Conservation (phyloP, 2,113 vertebrate species). For the Hippoglossus stenolepis region DNA sequence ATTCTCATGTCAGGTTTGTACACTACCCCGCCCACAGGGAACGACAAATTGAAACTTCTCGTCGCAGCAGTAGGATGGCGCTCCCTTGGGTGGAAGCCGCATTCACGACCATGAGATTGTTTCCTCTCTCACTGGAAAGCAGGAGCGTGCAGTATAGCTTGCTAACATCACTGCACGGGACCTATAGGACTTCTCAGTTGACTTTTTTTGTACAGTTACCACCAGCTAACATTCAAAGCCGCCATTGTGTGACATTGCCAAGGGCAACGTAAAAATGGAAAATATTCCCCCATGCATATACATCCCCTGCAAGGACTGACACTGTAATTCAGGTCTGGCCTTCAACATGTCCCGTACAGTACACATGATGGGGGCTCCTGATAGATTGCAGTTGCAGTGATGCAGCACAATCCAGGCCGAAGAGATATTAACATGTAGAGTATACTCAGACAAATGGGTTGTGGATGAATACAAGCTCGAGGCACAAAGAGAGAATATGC, state of each 20-base stretch:
- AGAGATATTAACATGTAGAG: conserved; percentile 55
- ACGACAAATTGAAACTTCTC: conserved; percentile 64
- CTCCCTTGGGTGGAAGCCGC: conserved; percentile 36
- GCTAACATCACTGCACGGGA: conserved; percentile 31
- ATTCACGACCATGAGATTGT: conserved; percentile 46
- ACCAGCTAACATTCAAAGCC: conserved; percentile 14
- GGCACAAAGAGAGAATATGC: conserved; percentile 48
- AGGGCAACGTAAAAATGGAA: conserved; percentile 64
- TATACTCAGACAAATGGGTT: conserved; percentile 55
- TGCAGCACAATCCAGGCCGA: conserved; percentile 31
- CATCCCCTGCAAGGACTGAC: conserved; percentile 28
- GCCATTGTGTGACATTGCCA: conserved; percentile 67
- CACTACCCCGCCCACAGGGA: conserved; percentile 61
- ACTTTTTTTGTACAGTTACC: conserved; percentile 23
- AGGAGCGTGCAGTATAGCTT: conserved; percentile 16
- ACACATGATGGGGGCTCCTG: conserved; percentile 40
- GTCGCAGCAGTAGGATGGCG: conserved; percentile 31
- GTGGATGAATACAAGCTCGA: conserved; percentile 50
- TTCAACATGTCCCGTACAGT: conserved; percentile 14
- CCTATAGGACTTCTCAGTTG: conserved; percentile 35
- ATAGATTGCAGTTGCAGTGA: conserved; percentile 45
- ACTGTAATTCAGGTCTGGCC: conserved; percentile 38
- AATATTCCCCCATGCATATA: conserved; percentile 47
- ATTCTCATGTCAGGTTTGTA: conserved; percentile 68
- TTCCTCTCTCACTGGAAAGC: conserved; percentile 54